phyloP scores from a whole-genome alignment of 2,797 vertebrate species.

The Amblyraja radiata region DNA sequence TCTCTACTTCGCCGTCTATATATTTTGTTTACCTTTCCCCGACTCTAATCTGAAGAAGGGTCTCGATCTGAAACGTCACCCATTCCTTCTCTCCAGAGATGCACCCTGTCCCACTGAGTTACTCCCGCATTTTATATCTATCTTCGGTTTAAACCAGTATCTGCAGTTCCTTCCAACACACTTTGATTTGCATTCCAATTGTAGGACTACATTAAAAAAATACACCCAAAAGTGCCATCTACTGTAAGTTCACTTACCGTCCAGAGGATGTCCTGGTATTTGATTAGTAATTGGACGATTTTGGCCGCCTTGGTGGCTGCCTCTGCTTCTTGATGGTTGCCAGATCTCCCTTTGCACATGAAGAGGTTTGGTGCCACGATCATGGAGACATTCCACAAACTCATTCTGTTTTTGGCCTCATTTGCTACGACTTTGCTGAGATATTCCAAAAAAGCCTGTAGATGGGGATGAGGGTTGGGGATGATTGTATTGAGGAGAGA shows the following conservation, averaged over 20 bases:
- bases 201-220: neutral
- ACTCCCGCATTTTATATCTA: no score
- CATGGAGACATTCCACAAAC: slow-evolving; percentile 90
- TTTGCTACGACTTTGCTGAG: slow-evolving; percentile 80
- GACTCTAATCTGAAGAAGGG: no score
- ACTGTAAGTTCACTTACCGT: slow-evolving; percentile 60
- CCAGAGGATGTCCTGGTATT: slow-evolving; percentile 85
- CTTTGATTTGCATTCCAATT: neutral
- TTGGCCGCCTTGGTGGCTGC: slow-evolving; percentile 73
- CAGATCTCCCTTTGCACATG: slow-evolving; percentile 66
- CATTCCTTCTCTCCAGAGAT: no score
- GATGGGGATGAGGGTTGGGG: slow-evolving; percentile 11
- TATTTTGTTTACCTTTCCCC: no score
- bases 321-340: slow-evolving; percentile 72
- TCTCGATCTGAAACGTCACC: no score
- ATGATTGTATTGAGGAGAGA: neutral
- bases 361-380: slow-evolving; percentile 92
- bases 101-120: no score
- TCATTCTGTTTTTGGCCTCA: slow-evolving; percentile 89
- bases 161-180: no score
- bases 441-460: slow-evolving; percentile 80
- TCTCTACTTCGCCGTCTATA: no score
- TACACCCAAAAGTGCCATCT: neutral
- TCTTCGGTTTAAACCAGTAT: no score
- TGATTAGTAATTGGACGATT: slow-evolving; percentile 75